Conservation (phyloP, 2,797 vertebrate genomes). For the Enteromius treurensis region DNA sequence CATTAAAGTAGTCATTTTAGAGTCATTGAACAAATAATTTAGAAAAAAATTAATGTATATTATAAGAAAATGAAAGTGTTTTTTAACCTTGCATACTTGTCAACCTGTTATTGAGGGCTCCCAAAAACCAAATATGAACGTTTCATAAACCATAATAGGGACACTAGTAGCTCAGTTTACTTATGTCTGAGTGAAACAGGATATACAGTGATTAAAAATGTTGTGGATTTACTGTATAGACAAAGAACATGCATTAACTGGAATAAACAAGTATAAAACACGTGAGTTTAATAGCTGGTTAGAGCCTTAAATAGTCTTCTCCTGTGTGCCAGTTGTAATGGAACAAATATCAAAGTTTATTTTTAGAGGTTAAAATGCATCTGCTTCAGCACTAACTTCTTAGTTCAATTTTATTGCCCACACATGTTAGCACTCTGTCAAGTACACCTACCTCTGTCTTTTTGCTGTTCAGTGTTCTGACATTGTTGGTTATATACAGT, state of each 20-base stretch:
- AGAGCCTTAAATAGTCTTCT: slow-evolving; percentile 3
- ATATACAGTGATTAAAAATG: background rate
- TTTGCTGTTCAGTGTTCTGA: slow-evolving; percentile 23
- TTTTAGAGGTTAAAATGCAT: background rate
- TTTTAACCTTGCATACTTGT: too few relatives aligned
- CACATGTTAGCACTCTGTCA: slow-evolving; percentile 2
- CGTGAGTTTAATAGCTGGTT: background rate
- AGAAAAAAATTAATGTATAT: too few relatives aligned
- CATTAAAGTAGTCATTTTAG: too few relatives aligned
- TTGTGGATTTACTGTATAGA: background rate
- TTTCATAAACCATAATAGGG: too few relatives aligned
- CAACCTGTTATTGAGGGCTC: too few relatives aligned
- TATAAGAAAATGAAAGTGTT: too few relatives aligned
- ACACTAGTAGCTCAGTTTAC: background rate
- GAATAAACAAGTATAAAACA: background rate
- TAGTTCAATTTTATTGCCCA: slow-evolving; percentile 19
- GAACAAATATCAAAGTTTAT: slow-evolving; percentile 9
- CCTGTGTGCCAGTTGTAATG: background rate
- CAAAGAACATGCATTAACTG: background rate
- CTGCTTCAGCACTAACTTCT: background rate
- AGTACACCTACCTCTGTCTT: slow-evolving; percentile 12
- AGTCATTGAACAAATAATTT: too few relatives aligned
- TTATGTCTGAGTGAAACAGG: background rate
- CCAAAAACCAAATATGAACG: too few relatives aligned
- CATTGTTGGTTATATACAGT: slow-evolving; percentile 17